These are phyloP conservation scores for Nasonia oneida DNA, from an alignment of 2,888 invertebrate species.

Conservation along the genomic window DNA sequence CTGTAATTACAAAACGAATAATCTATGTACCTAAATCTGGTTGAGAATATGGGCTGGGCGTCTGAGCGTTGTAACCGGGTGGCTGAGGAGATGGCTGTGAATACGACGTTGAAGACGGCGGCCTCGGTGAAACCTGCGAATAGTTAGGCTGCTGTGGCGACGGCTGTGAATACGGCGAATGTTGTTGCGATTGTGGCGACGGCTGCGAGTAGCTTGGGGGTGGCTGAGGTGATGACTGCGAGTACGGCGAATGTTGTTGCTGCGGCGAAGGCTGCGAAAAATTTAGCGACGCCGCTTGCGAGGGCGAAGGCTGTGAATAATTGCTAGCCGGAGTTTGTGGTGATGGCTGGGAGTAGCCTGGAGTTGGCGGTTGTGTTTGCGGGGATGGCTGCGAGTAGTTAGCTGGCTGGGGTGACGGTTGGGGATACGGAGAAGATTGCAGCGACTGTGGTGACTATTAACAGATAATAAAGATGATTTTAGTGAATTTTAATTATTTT, in stretches of 20 bases:
- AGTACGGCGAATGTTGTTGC: conserved; percentile 66
- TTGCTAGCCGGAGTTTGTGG: conserved; percentile 75
- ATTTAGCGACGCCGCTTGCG: conserved; percentile 65
- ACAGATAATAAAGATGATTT: background rate
- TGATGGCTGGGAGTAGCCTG: conserved; percentile 79
- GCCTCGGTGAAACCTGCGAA: conserved; percentile 68
- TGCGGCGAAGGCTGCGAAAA: conserved; percentile 66
- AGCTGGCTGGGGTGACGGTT: conserved; percentile 70
- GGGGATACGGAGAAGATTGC: conserved; percentile 73
- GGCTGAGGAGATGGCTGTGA: conserved; percentile 69
- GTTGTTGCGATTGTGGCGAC: conserved; percentile 65
- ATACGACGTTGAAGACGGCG: conserved; percentile 76
- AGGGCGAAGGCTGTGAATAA: conserved; percentile 71
- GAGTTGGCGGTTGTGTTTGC: conserved; percentile 72
- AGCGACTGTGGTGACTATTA: conserved; percentile 68
- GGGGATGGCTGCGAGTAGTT: conserved; percentile 77
- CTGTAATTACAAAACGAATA: background rate
- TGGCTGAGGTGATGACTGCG: conserved; percentile 68
- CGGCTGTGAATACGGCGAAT: conserved; percentile 68
- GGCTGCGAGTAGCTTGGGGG: conserved; percentile 68
- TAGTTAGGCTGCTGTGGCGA: conserved; percentile 68
- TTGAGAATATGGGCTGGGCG: conserved; percentile 69
- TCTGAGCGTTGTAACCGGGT: conserved; percentile 71
- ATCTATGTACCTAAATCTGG: conserved; percentile 58
- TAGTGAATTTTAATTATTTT: background rate